Conservation (phyloP, 2,888 invertebrate species). For the Tachina fera region DNA sequence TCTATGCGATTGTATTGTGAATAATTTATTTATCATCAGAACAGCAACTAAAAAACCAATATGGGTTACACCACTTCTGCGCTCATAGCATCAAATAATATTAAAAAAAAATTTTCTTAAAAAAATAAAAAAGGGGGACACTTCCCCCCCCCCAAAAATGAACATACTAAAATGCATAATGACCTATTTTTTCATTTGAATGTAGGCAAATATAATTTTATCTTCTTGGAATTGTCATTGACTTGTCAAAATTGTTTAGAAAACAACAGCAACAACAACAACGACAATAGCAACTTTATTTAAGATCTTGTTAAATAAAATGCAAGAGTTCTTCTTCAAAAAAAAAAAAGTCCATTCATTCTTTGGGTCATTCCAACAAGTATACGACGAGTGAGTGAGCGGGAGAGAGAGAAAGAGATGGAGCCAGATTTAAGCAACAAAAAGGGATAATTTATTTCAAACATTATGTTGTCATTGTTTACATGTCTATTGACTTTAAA, state of each 20-base stretch:
- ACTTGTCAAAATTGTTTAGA: slow-evolving; percentile 68
- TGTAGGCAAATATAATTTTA: slow-evolving; percentile 27
- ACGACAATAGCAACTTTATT: slow-evolving; percentile 16
- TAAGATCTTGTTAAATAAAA: slow-evolving; percentile 16
- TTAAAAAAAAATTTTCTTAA: too few relatives aligned
- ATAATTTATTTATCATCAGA: too few relatives aligned
- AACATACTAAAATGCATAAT: slow-evolving; percentile 43
- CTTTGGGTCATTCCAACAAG: neutral
- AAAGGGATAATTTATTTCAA: slow-evolving; percentile 63
- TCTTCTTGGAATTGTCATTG: slow-evolving; percentile 68
- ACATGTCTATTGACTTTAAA: slow-evolving; percentile 53
- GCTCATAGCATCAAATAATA: too few relatives aligned
- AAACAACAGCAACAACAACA: slow-evolving; percentile 35
- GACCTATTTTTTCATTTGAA: slow-evolving; percentile 58
- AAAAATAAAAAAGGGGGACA: slow-evolving; percentile 16
- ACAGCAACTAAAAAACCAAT: too few relatives aligned
- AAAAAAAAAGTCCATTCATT: slow-evolving; percentile 11
- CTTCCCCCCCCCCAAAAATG: neutral
- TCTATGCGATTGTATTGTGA: too few relatives aligned
- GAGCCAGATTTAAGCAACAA: neutral
- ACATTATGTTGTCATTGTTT: slow-evolving; percentile 63
- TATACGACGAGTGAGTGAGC: neutral
- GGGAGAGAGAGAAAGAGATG: neutral
- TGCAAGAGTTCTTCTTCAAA: slow-evolving; percentile 3
- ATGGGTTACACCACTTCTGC: too few relatives aligned